phyloP scores from a whole-genome alignment of 2,113 vertebrate species.

The Plestiodon gilberti region DNA sequence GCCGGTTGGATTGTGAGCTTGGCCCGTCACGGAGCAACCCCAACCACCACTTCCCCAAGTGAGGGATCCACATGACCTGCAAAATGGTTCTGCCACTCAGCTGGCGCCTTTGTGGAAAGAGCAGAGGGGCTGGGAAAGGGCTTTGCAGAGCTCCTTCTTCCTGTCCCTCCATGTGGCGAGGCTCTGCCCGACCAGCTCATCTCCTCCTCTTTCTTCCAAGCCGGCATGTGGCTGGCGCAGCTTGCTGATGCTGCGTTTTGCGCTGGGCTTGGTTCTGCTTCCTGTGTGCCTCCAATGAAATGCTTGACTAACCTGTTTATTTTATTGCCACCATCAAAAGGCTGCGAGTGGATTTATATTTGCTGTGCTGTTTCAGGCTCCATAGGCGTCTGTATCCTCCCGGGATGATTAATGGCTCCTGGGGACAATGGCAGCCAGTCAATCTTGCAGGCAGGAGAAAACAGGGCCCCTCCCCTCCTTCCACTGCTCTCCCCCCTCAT shows the following conservation, averaged over 20 bases:
- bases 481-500: background rate
- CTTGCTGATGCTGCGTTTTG: background rate
- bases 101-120: background rate
- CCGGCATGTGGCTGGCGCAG: background rate
- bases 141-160: too few species aligned
- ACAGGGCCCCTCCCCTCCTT: background rate
- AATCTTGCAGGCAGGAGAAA: constrained; percentile 46
- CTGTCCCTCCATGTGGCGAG: background rate
- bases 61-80: too few species aligned
- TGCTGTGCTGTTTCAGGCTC: constrained; percentile 22
- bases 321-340: constrained; percentile 43
- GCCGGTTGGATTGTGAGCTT: too few species aligned
- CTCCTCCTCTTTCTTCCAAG: background rate
- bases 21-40: too few species aligned
- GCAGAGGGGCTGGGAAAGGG: background rate
- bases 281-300: constrained; percentile 9
- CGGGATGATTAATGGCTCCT: constrained; percentile 27
- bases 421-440: constrained; percentile 53
- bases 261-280: background rate
- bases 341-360: constrained; percentile 26
- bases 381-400: constrained; percentile 24
- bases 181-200: background rate
- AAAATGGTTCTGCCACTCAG: background rate
- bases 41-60: too few species aligned
- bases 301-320: constrained; percentile 33